Conservation (phyloP, 2,797 vertebrate genomes). For the Parotocinclus haroldoi region DNA sequence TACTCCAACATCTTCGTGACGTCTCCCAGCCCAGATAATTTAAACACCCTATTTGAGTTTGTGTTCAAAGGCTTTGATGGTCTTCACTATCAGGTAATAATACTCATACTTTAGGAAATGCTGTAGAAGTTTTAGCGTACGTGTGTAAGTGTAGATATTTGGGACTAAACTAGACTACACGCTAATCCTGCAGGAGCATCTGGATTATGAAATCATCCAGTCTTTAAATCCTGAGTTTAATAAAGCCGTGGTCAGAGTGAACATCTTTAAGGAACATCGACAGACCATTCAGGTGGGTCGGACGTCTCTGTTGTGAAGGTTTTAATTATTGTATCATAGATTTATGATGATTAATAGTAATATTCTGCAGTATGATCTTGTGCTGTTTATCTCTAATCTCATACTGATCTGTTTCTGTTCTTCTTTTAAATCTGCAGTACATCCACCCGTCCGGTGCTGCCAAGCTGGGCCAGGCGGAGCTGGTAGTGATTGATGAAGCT, state of each 20-base stretch:
- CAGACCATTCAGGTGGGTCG: slow-evolving; percentile 92
- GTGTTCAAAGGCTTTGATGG: slow-evolving; percentile 97
- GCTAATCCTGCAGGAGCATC: slow-evolving; percentile 78
- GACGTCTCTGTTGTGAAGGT: background rate
- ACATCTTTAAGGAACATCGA: slow-evolving; percentile 94
- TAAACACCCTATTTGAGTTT: slow-evolving; percentile 96
- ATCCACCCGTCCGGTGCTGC: slow-evolving; percentile 92
- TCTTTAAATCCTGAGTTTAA: slow-evolving; percentile 96
- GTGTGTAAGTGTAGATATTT: no score
- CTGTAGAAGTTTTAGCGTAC: no score
- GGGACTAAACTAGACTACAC: no score
- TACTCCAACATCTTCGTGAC: slow-evolving; percentile 98
- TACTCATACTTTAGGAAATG: no score
- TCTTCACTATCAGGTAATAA: slow-evolving; percentile 87
- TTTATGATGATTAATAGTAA: no score
- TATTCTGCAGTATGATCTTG: background rate
- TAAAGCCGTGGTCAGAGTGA: slow-evolving; percentile 95
- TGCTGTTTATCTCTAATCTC: background rate
- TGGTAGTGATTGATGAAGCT: slow-evolving; percentile 94
- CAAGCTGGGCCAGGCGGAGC: slow-evolving; percentile 94
- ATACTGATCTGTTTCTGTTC: slow-evolving; percentile 1
- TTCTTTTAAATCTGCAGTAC: slow-evolving; percentile 75
- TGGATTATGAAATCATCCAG: slow-evolving; percentile 98
- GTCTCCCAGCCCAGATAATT: slow-evolving; percentile 95
- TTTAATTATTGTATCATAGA: no score